Evolutionary conservation across 1,140 invertebrate species (phyloP).

Genomic region (Macrotrachela quadricornifera): DNA sequence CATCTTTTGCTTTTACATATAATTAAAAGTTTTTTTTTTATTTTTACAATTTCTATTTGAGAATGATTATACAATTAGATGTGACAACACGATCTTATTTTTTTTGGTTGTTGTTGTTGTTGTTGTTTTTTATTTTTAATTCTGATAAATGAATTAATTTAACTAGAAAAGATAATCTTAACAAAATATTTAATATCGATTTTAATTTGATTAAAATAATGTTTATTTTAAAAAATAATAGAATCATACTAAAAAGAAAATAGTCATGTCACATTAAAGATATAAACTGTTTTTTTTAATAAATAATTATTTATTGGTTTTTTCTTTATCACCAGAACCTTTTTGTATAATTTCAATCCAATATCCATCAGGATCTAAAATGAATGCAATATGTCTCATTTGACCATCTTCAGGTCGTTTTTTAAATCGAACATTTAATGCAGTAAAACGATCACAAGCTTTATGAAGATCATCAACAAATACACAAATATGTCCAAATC

Average conservation of each 20-base stretch:
- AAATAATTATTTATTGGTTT: neutral
- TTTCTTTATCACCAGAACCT: neutral
- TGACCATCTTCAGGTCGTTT: slow-evolving; percentile 66
- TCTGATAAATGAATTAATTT: too few species aligned
- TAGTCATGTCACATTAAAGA: neutral
- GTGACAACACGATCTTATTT: too few species aligned
- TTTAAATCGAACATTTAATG: slow-evolving; percentile 60
- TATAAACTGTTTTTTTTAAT: neutral
- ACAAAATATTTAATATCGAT: too few species aligned
- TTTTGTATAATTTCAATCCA: slow-evolving; percentile 60
- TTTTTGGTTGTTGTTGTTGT: too few species aligned
- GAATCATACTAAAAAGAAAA: neutral
- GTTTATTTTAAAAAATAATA: neutral
- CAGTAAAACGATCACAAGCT: slow-evolving; percentile 64
- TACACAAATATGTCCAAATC: slow-evolving; percentile 66
- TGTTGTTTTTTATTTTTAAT: too few species aligned
- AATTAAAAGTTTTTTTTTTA: neutral
- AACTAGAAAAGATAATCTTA: too few species aligned
- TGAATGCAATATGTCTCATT: slow-evolving; percentile 79
- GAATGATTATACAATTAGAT: too few species aligned
- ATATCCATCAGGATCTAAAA: slow-evolving; percentile 81
- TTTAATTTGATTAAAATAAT: too few species aligned
- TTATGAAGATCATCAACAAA: slow-evolving; percentile 62
- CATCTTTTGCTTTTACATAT: neutral
- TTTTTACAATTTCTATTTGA: too few species aligned